phyloP scores from a whole-genome alignment of 2,113 vertebrate genomes.

The Otocyon megalotis region DNA sequence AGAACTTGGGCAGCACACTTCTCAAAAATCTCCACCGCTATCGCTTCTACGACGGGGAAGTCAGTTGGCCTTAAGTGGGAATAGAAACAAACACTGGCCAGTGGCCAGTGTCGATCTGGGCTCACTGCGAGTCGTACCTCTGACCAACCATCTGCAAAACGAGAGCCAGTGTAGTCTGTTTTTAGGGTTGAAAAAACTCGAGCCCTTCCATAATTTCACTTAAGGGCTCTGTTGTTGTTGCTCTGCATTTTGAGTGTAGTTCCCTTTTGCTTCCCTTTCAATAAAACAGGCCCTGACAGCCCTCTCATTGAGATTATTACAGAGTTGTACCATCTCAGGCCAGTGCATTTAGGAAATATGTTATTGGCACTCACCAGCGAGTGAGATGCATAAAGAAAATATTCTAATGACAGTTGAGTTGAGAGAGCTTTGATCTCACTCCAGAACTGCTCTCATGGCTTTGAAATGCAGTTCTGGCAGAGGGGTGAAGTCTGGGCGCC shows the following conservation, averaged over 20 bases:
- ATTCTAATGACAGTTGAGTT: slow-evolving; percentile 89
- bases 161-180: slow-evolving; percentile 67
- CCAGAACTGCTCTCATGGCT: slow-evolving; percentile 89
- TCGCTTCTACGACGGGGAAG: background rate
- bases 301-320: slow-evolving; percentile 85
- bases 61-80: slow-evolving; percentile 53
- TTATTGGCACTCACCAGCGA: slow-evolving; percentile 85
- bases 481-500: slow-evolving; percentile 84
- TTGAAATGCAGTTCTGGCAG: slow-evolving; percentile 90
- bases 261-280: slow-evolving; percentile 83
- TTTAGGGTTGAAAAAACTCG: slow-evolving; percentile 70
- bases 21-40: background rate
- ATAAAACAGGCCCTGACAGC: slow-evolving; percentile 86
- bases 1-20: background rate
- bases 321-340: slow-evolving; percentile 86
- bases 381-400: slow-evolving; percentile 89
- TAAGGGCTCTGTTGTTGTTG: slow-evolving; percentile 82
- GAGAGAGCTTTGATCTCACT: slow-evolving; percentile 89
- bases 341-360: slow-evolving; percentile 88
- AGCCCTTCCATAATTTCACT: slow-evolving; percentile 75
- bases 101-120: background rate
- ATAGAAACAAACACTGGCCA: slow-evolving; percentile 17
- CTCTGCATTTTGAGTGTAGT: slow-evolving; percentile 71
- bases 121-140: background rate
- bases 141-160: slow-evolving; percentile 63